Conservation (phyloP, 2,888 invertebrate species). For the Dinocampus coccinellae region DNA sequence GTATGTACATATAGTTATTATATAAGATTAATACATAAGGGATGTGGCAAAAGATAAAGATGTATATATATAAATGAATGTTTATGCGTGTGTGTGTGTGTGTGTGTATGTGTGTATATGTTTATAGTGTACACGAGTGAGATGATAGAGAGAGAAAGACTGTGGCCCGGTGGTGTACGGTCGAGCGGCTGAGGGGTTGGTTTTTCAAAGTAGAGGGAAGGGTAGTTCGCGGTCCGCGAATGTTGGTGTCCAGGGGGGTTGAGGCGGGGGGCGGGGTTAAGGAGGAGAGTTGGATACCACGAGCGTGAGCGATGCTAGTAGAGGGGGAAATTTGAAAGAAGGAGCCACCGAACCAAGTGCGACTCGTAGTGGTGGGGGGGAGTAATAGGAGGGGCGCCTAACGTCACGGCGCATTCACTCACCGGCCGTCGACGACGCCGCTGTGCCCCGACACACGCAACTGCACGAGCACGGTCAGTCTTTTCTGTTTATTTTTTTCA, state of each 20-base stretch:
- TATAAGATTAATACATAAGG: neutral
- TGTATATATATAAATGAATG: neutral
- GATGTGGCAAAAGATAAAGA: neutral
- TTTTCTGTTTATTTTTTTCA: conserved; percentile 44
- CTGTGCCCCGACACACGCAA: conserved; percentile 58
- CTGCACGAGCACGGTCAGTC: conserved; percentile 62
- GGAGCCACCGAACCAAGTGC: conserved; percentile 19
- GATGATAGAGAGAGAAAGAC: conserved; percentile 12
- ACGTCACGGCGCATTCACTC: conserved; percentile 67
- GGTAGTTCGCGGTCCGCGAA: conserved; percentile 59
- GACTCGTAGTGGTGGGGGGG: conserved; percentile 44
- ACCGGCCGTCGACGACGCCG: conserved; percentile 67
- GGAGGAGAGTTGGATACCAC: conserved; percentile 40
- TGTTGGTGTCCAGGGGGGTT: conserved; percentile 47
- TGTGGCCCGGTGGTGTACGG: conserved; percentile 34
- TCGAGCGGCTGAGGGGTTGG: conserved; percentile 46
- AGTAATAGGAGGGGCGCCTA: conserved; percentile 64
- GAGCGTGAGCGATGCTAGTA: conserved; percentile 1
- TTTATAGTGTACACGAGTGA: neutral
- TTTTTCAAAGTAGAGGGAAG: conserved; percentile 47
- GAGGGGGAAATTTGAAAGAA: conserved; percentile 36
- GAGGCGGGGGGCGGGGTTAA: conserved; percentile 48
- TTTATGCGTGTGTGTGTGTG: too few relatives aligned
- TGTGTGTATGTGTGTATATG: too few relatives aligned
- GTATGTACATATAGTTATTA: neutral